Percentiles rank a stretch among this genome's conserved stretches.
These are phyloP conservation scores for Sebastes diploproa DNA, from an alignment of 2,797 vertebrate species.

Conservation along the genomic window DNA sequence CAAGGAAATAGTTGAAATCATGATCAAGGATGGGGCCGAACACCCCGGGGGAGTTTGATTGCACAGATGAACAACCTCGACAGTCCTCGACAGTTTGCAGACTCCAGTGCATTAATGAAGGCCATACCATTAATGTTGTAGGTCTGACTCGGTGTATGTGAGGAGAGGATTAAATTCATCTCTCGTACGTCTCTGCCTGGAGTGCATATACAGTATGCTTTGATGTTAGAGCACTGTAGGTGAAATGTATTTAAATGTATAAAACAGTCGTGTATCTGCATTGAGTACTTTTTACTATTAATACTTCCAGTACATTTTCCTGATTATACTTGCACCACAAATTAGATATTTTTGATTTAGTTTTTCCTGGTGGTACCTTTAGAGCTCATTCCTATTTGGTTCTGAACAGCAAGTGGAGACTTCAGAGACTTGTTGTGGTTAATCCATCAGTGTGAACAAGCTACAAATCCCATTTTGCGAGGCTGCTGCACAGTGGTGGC, in stretches of 20 bases:
- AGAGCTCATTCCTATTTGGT: neutral
- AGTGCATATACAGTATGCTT: neutral
- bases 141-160: neutral
- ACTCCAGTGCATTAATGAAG: neutral
- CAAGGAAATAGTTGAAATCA: neutral
- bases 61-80: neutral
- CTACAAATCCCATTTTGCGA: constrained; percentile 11
- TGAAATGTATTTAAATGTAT: neutral
- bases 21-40: neutral
- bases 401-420: neutral
- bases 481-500: constrained; percentile 8
- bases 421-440: neutral
- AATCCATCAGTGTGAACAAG: constrained; percentile 31
- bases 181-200: neutral
- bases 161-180: neutral
- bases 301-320: neutral
- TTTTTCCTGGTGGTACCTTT: neutral
- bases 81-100: neutral
- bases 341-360: neutral
- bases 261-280: neutral
- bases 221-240: neutral
- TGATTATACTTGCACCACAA: neutral
- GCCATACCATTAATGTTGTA: neutral
- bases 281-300: neutral
- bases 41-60: neutral